Evolutionary conservation across 2,113 vertebrate species (phyloP), one percentile per base, ranked within the genome.

Genomic region (Hippocampus zosterae): DNA sequence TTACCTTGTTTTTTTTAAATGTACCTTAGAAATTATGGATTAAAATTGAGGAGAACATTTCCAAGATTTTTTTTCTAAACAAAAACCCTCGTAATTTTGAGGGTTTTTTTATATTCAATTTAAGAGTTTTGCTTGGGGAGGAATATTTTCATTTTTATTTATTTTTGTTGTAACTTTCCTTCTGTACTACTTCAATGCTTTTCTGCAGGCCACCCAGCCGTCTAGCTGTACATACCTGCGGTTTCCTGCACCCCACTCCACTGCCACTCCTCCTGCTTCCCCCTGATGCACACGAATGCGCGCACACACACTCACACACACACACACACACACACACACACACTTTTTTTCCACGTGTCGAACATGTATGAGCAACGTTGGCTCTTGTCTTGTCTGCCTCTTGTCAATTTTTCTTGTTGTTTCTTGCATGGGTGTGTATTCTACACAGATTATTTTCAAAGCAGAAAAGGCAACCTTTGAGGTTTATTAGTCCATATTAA

Each of bases 141-240:
- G 13, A 18, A 19, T 6, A 37, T 6, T 6, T 37, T 5, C 5
- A 37, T 37, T 37, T 37, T 37, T 37, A 37, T 37, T 37, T 37
- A 37, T 37, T 37, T 42, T 65, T 9, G 25, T 66, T 71, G 37
- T 71, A 78, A 68, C 67, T 68, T 65, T 71, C 37, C 82, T 80
- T 73, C 74, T 81, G 69, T 77, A 82, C 50, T 44, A 68, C 66
- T 55, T 68, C 72, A 66, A 37, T 72, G 71, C 74, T 83, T 55
- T 75, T 83, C 79, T 79, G 44, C 59, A 63, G 84, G 83, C 84
- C 86, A 85, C 88, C 86, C 87, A 90, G 85, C 87, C 84, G 53
- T 88, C 87, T 70, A 82, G 83, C 83, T 79, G 83, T 73, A 81
- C 92, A 93, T 92, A 92, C 90, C 91, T 91, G 92, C 88, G 92